Conservation (phyloP, 92 coral and sea anemone species). For the Palythoa grandis region DNA sequence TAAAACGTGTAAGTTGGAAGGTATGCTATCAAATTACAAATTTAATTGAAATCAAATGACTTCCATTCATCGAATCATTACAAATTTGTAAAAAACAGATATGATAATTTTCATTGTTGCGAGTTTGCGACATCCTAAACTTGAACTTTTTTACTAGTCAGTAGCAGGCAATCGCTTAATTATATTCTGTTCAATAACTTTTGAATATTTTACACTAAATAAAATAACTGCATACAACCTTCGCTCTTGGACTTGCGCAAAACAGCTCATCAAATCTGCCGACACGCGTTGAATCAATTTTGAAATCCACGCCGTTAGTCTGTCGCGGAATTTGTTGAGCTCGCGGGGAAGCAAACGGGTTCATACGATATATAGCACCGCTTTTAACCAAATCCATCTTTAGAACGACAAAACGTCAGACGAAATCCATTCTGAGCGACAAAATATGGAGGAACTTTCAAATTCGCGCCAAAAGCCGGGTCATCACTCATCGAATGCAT, state of each 20-base stretch:
- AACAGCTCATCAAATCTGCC: constrained; percentile 70
- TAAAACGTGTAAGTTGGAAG: too few species aligned
- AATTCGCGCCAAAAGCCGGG: constrained; percentile 14
- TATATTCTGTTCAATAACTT: too few species aligned
- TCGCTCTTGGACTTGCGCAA: constrained; percentile 83
- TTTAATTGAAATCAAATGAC: too few species aligned
- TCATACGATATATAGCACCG: background rate
- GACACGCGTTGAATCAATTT: constrained; percentile 29
- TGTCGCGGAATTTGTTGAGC: background rate
- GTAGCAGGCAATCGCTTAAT: too few species aligned
- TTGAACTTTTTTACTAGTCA: too few species aligned
- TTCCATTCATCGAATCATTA: too few species aligned
- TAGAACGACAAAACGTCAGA: background rate
- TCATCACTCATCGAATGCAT: background rate
- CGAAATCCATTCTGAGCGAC: background rate
- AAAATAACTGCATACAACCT: constrained; percentile 49
- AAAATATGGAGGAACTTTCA: constrained; percentile 5
- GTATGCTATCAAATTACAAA: too few species aligned
- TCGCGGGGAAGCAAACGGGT: constrained; percentile 11
- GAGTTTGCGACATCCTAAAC: too few species aligned
- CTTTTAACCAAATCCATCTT: constrained; percentile 19
- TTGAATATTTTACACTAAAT: too few species aligned
- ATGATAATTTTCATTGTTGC: too few species aligned
- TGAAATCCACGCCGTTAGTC: background rate
- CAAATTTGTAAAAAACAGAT: too few species aligned